These are phyloP conservation scores for Andricus quercusramuli DNA, from an alignment of 2,888 invertebrate genomes.

Conservation along the genomic window DNA sequence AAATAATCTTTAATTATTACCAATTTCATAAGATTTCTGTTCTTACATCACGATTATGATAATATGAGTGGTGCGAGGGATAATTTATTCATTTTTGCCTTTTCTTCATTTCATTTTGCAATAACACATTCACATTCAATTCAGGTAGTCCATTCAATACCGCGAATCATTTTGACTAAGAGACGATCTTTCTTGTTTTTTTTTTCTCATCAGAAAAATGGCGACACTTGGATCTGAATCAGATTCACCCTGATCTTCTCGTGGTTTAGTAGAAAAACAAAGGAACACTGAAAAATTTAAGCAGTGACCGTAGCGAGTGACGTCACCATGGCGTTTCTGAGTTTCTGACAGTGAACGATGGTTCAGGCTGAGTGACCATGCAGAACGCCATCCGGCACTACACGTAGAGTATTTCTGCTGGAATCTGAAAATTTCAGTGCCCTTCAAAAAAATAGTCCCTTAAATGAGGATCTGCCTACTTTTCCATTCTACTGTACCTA, in stretches of 20 bases:
- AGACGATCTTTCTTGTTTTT: constrained; percentile 8
- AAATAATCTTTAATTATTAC: constrained; percentile 12
- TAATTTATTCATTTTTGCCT: constrained; percentile 26
- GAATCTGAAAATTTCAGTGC: constrained; percentile 62
- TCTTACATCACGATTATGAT: neutral
- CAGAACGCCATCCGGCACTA: constrained; percentile 73
- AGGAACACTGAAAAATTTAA: constrained; percentile 72
- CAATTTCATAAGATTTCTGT: neutral
- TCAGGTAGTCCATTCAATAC: neutral
- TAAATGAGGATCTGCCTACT: neutral
- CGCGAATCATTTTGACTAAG: neutral
- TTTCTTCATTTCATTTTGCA: constrained; percentile 3
- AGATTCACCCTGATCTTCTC: constrained; percentile 13
- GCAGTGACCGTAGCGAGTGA: constrained; percentile 76
- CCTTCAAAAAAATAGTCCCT: neutral
- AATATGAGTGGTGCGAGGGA: neutral
- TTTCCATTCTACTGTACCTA: neutral
- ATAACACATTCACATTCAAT: neutral
- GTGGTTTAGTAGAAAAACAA: constrained; percentile 57
- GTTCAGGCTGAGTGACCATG: constrained; percentile 78
- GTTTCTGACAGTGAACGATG: constrained; percentile 59
- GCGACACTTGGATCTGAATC: constrained; percentile 12
- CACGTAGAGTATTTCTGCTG: constrained; percentile 58
- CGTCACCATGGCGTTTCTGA: constrained; percentile 66
- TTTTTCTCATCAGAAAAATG: neutral